Percentiles rank a stretch among this genome's conserved stretches.
phyloP scores from a whole-genome alignment of 2,113 vertebrate species.

The Lasiurus cinereus region DNA sequence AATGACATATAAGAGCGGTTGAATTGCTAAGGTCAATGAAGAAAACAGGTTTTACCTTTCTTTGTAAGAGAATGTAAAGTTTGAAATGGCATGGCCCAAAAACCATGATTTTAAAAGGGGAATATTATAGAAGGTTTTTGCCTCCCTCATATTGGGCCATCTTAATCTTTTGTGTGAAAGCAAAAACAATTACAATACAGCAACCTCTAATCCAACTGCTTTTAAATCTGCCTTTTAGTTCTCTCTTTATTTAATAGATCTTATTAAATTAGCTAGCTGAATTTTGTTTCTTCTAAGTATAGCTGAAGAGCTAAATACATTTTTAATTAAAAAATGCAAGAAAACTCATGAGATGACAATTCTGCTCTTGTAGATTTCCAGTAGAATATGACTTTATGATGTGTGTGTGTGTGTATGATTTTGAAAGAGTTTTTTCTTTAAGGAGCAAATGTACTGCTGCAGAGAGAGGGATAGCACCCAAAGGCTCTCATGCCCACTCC shows the following conservation, averaged over 20 bases:
- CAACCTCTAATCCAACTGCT: neutral
- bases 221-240: constrained; percentile 56
- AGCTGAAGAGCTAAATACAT: constrained; percentile 10
- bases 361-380: neutral
- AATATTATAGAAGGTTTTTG: neutral
- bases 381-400: neutral
- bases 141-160: neutral
- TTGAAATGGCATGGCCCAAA: neutral
- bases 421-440: neutral
- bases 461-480: rapidly evolving
- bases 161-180: constrained; percentile 1
- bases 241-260: neutral
- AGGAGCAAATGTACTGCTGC: neutral
- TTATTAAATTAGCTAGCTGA: neutral
- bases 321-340: constrained; percentile 31
- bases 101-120: neutral
- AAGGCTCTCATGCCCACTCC: rapidly evolving
- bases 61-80: neutral
- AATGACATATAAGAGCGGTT: neutral
- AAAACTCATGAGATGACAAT: neutral
- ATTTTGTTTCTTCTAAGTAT: constrained; percentile 31
- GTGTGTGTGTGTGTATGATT: neutral
- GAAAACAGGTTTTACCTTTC: neutral
- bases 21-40: neutral
- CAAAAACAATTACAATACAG: neutral